Conservation (phyloP, 2,113 vertebrate genomes). For the Alaudala cheleensis region DNA sequence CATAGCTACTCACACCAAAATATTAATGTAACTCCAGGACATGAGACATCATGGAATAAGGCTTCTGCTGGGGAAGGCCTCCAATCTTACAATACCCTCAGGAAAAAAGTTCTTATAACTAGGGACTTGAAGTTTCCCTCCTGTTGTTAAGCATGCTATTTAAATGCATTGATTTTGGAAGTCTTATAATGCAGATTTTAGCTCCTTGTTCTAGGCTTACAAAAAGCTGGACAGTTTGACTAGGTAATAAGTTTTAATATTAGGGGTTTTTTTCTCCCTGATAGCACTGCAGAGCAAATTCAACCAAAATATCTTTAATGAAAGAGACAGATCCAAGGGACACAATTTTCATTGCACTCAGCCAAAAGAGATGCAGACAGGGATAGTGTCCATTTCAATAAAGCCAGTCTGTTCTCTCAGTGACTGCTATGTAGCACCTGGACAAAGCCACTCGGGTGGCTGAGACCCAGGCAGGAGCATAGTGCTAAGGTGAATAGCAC, state of each 20-base stretch:
- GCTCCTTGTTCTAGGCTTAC: conserved; percentile 37
- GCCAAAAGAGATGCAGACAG: neutral
- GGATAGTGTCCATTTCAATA: neutral
- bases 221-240: conserved; percentile 55
- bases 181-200: conserved; percentile 43
- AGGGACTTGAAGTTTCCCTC: conserved; percentile 9
- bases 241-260: conserved; percentile 60
- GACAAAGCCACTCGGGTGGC: neutral
- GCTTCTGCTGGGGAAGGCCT: conserved; percentile 6
- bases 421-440: neutral
- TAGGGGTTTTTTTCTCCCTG: neutral
- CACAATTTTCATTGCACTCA: neutral
- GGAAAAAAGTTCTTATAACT: conserved; percentile 37
- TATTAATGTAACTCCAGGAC: neutral
- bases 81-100: conserved; percentile 10
- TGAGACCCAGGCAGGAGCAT: neutral
- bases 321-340: conserved; percentile 16
- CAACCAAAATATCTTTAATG: conserved; percentile 44
- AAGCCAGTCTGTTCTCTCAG: neutral
- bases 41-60: neutral
- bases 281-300: neutral
- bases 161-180: conserved; percentile 72
- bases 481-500: neutral
- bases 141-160: conserved; percentile 71
- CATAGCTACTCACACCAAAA: neutral